Conservation (phyloP, 2,113 vertebrate genomes). For the Butorides virescens region DNA sequence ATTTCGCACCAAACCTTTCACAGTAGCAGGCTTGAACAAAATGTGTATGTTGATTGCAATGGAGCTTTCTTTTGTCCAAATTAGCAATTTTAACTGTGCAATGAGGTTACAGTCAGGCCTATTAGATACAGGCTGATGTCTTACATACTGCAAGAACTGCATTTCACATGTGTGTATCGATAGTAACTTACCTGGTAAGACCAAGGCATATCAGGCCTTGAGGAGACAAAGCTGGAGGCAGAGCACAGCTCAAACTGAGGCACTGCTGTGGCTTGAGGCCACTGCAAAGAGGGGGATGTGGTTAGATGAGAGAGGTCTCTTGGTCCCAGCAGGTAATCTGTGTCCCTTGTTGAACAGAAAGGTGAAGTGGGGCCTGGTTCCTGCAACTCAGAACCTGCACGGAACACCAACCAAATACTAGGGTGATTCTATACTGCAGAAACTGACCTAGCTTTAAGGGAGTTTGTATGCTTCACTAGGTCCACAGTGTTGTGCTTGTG, state of each 20-base stretch:
- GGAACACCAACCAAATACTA: neutral
- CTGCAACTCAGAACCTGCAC: neutral
- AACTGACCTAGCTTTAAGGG: neutral
- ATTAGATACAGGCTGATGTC: neutral
- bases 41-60: neutral
- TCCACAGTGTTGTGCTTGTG: neutral
- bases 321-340: neutral
- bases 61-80: neutral
- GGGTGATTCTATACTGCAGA: neutral
- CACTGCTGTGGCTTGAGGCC: neutral
- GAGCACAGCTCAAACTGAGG: neutral
- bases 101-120: neutral
- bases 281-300: neutral
- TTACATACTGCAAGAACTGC: neutral
- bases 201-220: neutral
- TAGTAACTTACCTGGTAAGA: neutral
- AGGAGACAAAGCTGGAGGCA: neutral
- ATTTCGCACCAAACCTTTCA: neutral
- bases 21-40: neutral
- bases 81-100: neutral
- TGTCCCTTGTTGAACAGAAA: neutral
- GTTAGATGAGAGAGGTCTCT: neutral
- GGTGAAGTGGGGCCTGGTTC: neutral
- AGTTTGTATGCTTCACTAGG: neutral
- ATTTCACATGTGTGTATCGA: fast-evolving